These are phyloP conservation scores for Upupa epops DNA, from an alignment of 2,113 vertebrate genomes.

Conservation along the genomic window DNA sequence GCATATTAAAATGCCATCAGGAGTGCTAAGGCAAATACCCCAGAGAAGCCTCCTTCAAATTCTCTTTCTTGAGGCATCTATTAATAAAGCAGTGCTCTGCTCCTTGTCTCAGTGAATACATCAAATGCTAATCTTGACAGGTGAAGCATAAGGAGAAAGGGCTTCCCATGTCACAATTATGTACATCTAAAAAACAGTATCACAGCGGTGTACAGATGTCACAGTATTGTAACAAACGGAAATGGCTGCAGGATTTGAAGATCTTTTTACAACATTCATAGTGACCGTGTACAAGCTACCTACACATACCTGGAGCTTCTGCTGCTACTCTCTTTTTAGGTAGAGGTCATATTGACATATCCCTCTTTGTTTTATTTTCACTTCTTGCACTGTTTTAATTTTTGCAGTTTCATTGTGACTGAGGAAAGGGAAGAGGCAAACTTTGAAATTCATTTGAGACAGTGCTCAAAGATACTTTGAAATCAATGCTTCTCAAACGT, in stretches of 20 bases:
- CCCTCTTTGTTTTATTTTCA: not conserved
- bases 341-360: not conserved
- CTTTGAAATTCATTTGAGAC: not conserved
- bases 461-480: not conserved
- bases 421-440: constrained; percentile 1
- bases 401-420: not conserved
- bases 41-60: not conserved
- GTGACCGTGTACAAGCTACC: not conserved
- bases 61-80: not conserved
- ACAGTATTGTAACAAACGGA: not conserved
- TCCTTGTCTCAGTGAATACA: not conserved
- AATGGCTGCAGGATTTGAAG: not conserved
- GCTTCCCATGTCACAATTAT: not conserved
- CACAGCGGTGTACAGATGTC: not conserved
- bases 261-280: not conserved
- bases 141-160: not conserved
- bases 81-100: not conserved
- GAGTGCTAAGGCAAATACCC: not conserved
- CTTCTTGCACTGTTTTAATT: not conserved
- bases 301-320: not conserved
- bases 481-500: not conserved
- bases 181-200: not conserved
- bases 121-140: not conserved
- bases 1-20: not conserved
- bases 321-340: not conserved